Evolutionary conservation across 2,797 vertebrate species (phyloP).

Genomic region (Enoplosus armatus): DNA sequence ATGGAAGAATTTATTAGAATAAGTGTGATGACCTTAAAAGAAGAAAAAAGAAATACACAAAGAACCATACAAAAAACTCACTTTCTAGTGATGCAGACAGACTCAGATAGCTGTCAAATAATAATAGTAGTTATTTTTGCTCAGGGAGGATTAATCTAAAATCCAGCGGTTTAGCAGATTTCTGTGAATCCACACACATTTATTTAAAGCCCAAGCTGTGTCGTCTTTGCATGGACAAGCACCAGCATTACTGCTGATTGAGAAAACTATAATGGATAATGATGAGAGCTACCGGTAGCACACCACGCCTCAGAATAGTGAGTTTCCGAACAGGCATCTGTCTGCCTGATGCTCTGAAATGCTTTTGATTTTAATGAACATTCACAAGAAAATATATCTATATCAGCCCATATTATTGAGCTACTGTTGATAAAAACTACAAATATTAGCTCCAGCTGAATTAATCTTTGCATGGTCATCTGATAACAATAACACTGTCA

Average conservation of each 20-base stretch:
- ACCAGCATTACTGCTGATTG: background rate
- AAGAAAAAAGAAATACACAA: background rate
- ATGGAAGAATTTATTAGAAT: background rate
- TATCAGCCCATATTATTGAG: background rate
- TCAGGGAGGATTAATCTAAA: conserved; percentile 32
- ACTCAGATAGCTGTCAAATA: background rate
- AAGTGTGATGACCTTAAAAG: background rate
- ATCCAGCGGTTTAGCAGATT: conserved; percentile 29
- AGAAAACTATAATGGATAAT: conserved; percentile 8
- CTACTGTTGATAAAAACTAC: background rate
- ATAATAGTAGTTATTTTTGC: conserved; percentile 8
- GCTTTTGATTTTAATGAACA: background rate
- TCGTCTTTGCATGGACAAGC: background rate
- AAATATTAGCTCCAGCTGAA: background rate
- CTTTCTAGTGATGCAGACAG: conserved; percentile 3
- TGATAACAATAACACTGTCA: background rate
- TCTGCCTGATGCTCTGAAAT: conserved; percentile 8
- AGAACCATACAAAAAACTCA: background rate
- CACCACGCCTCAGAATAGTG: background rate
- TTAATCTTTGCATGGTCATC: background rate
- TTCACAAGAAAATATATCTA: no score
- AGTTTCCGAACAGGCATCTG: conserved; percentile 11
- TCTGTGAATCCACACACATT: conserved; percentile 23
- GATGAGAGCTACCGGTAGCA: background rate
- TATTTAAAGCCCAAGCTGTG: conserved; percentile 22